A percentile compares a stretch with the other conserved stretches of the same genome.
Conservation (phyloP, 1,140 invertebrate species). For the Bombus fervidus region DNA sequence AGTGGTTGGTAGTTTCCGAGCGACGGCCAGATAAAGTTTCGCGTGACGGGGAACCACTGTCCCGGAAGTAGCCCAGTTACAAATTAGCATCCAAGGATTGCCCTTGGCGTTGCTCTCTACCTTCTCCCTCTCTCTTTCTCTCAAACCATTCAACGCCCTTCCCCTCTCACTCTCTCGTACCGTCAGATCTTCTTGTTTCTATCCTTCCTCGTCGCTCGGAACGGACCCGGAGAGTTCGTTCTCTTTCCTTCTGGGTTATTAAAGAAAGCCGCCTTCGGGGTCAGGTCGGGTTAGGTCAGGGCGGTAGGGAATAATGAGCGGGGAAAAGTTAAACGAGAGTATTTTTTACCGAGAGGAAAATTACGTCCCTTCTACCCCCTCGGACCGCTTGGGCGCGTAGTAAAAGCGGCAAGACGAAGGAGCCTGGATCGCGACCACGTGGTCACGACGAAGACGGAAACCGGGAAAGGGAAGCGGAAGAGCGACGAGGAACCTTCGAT, state of each 20-base stretch:
- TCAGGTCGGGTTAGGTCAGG: constrained; percentile 80
- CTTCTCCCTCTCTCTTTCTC: constrained; percentile 26
- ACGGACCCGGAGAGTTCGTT: constrained; percentile 41
- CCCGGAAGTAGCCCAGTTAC: constrained; percentile 80
- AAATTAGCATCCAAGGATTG: constrained; percentile 81
- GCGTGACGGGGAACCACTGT: constrained; percentile 76
- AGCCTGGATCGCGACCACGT: constrained; percentile 30
- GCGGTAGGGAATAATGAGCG: constrained; percentile 79
- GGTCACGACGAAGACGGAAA: constrained; percentile 39
- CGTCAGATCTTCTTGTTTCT: constrained; percentile 44
- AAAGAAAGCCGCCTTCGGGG: constrained; percentile 79
- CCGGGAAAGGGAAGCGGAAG: constrained; percentile 7
- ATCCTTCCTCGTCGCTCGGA: constrained; percentile 48
- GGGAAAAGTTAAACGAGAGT: constrained; percentile 81
- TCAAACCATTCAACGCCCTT: constrained; percentile 42
- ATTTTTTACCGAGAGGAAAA: constrained; percentile 80
- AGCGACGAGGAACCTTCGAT: not conserved
- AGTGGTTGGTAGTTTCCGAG: constrained; percentile 52
- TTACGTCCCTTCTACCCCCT: constrained; percentile 69
- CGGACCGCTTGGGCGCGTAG: constrained; percentile 48
- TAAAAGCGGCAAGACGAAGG: constrained; percentile 57
- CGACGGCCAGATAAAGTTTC: constrained; percentile 63
- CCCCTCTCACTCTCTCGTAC: constrained; percentile 56
- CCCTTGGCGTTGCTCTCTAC: constrained; percentile 75
- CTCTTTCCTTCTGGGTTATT: constrained; percentile 75